Base-by-base conservation (phyloP, 1,140 invertebrate genomes). In the Drosophila paulistorum region DNA sequence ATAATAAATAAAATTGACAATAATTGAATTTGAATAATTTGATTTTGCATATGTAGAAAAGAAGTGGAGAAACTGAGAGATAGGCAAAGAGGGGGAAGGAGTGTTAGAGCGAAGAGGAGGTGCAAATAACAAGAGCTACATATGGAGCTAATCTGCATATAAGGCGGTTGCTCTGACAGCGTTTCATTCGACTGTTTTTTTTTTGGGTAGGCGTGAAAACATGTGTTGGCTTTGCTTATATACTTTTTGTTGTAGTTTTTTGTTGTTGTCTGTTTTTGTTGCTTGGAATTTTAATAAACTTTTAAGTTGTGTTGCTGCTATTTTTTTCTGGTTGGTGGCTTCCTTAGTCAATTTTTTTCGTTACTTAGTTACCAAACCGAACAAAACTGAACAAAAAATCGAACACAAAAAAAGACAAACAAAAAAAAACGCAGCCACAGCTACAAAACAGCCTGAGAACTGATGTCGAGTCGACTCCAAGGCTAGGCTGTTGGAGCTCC, bases 1-100 rank as follows among this genome's bases (percentile, higher is more conserved):
- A 85, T 91, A 91, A 91, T 91, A 91, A 91, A 91, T 91, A 91
- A 90, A 91, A 91, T 91, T 91, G 89, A 91, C 89, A 91, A 91
- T 82, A 90, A 90, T 91, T 90, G 80, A 81, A 90, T 83, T 90
- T 90, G 83, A 87, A 90, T 83, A 81, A 83, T 80, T 86, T 84
- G 77, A 71, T 77, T 83, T 80, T 80, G 83, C 79, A 80, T 83
- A 71, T 76, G 64, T 65, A 51, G 17, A 23, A 30, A 51, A 51
- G 14, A 42, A 30, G 30, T 42, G 11, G 23, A 41, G 17, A 20
- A 37, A 41, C 17, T 7, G 7, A 33, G 3, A 30, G 6, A 45
- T 17, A 20, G 14, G 57, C 26, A 62, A 60, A 61, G 51, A 17
- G 7, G 63, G 26, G 14, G 42, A 1, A 7, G 20, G 23, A 33